Percentiles rank a stretch among this genome's conserved stretches.
phyloP scores from a whole-genome alignment of 2,888 invertebrate species.

The Rhamphomyia laevipes region DNA sequence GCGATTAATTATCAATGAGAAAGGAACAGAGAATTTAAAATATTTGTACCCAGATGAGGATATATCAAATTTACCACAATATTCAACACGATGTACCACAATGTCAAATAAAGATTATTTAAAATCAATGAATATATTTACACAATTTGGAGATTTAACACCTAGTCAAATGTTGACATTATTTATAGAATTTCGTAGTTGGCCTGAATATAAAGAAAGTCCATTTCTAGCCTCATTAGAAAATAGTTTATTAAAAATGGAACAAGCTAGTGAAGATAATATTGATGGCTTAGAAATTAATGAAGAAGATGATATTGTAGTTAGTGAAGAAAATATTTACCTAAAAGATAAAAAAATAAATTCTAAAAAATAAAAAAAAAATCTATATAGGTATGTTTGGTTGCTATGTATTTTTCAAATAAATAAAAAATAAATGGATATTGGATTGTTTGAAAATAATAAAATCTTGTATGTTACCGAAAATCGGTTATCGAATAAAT shows the following conservation, averaged over 20 bases:
- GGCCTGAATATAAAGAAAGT: conserved; percentile 54
- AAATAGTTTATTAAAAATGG: conserved; percentile 43
- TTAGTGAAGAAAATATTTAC: not conserved
- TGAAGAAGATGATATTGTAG: conserved; percentile 27
- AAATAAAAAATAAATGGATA: no score
- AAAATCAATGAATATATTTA: conserved; percentile 56
- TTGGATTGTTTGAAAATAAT: no score
- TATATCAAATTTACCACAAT: conserved; percentile 22
- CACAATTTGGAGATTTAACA: conserved; percentile 55
- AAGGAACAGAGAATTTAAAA: conserved; percentile 4
- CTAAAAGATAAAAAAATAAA: no score
- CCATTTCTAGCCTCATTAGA: conserved; percentile 54
- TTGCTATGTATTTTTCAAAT: no score
- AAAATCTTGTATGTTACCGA: no score
- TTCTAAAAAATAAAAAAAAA: no score
- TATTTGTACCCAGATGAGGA: conserved; percentile 20
- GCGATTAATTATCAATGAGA: conserved; percentile 41
- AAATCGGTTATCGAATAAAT: no score
- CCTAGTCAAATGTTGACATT: conserved; percentile 51
- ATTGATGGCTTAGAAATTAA: conserved; percentile 22
- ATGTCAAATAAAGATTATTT: conserved; percentile 26
- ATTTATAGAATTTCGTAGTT: conserved; percentile 45
- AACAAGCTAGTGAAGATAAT: conserved; percentile 31
- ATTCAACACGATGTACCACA: conserved; percentile 22
- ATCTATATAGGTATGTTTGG: no score